phyloP scores from a whole-genome alignment of 2,113 vertebrate genomes.

The Daphoenositta chrysoptera region DNA sequence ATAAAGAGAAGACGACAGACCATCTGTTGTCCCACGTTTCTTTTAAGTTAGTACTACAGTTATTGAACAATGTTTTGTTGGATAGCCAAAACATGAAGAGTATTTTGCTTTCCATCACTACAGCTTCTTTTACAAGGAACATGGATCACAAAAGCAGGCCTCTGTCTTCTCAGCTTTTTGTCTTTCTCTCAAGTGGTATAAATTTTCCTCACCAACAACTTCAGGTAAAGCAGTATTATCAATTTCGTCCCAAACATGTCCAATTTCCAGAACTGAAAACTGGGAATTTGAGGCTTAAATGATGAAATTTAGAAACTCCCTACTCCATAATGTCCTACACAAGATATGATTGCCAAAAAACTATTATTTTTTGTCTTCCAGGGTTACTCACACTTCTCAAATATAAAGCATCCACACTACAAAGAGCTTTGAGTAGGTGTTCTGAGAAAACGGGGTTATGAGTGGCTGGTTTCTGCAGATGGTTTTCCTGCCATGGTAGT shows the following conservation, averaged over 20 bases:
- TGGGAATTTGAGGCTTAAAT: neutral
- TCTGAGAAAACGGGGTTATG: neutral
- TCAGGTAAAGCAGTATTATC: neutral
- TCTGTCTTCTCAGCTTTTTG: neutral
- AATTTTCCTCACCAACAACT: neutral
- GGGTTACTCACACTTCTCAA: neutral
- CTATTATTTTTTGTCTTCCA: neutral
- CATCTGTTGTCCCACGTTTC: neutral
- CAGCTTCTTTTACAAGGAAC: neutral
- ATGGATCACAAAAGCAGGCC: neutral
- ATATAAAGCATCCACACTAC: neutral
- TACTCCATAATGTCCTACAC: neutral
- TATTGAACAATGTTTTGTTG: neutral
- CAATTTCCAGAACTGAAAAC: neutral
- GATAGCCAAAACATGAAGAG: neutral
- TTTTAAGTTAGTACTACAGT: neutral
- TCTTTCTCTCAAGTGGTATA: neutral
- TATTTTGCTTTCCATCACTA: neutral
- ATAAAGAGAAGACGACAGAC: neutral
- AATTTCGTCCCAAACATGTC: neutral
- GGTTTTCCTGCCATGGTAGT: neutral
- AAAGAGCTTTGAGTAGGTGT: neutral
- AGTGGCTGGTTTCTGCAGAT: neutral
- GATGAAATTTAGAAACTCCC: neutral
- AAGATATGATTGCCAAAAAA: neutral